Evolutionary conservation across 2,113 vertebrate species (phyloP).

Genomic region (Arizona elegans): DNA sequence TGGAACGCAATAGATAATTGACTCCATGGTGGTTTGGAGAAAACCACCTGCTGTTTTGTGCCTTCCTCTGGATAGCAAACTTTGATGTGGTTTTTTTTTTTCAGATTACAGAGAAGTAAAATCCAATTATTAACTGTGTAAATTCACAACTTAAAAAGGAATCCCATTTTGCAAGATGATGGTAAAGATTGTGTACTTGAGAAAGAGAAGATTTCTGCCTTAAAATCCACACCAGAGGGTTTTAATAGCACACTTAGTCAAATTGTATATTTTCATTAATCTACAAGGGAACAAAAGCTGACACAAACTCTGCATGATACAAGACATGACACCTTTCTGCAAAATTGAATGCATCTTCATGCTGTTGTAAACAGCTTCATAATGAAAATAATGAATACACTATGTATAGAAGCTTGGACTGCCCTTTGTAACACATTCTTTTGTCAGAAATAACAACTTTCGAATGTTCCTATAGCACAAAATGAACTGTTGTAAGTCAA

Average conservation of each 20-base stretch:
- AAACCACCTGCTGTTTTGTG: neutral
- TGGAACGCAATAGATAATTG: neutral
- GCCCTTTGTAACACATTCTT: neutral
- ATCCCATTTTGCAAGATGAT: neutral
- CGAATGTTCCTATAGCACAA: neutral
- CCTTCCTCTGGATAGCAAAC: neutral
- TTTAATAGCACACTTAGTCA: neutral
- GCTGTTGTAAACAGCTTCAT: neutral
- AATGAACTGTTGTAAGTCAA: no score
- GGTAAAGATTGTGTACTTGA: neutral
- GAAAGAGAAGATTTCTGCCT: neutral
- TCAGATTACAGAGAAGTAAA: neutral
- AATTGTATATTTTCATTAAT: neutral
- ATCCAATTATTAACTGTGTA: neutral
- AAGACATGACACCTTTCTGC: neutral
- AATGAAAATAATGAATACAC: neutral
- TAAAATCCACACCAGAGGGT: neutral
- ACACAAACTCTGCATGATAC: neutral
- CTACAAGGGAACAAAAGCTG: neutral
- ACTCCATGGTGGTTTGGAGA: neutral
- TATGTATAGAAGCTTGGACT: neutral
- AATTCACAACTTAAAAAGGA: neutral
- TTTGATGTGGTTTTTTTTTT: neutral
- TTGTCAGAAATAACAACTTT: neutral
- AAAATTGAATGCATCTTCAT: neutral